phyloP scores from a whole-genome alignment of 2,888 invertebrate species.

The Alloscopus bannaensis region DNA sequence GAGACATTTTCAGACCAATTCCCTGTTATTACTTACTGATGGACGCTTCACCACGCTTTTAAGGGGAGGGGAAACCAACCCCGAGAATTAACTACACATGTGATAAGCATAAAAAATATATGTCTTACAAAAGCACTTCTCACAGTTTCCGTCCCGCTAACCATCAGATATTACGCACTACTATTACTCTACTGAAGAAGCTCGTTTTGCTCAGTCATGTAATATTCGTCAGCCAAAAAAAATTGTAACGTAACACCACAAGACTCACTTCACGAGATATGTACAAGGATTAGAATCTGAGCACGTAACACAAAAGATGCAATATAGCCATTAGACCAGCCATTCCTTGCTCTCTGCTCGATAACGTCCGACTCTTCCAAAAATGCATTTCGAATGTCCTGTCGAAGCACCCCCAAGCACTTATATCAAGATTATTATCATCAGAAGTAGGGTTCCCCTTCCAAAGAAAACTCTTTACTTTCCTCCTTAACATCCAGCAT shows the following conservation, averaged over 20 bases:
- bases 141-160: neutral
- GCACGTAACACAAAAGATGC: constrained; percentile 55
- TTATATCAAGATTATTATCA: constrained; percentile 61
- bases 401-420: constrained; percentile 54
- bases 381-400: constrained; percentile 55
- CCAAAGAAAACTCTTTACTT: constrained; percentile 26
- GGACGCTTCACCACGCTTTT: no score
- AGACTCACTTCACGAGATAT: constrained; percentile 7
- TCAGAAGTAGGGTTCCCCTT: constrained; percentile 42
- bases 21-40: no score
- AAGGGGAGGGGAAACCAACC: no score
- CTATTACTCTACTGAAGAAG: constrained; percentile 20
- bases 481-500: constrained; percentile 7
- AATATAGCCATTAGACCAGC: constrained; percentile 60
- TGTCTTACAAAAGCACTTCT: neutral
- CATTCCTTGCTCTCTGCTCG: constrained; percentile 40
- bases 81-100: neutral
- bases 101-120: neutral
- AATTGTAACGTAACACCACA: constrained; percentile 32
- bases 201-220: constrained; percentile 20
- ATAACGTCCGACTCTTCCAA: constrained; percentile 38
- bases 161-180: neutral
- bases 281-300: constrained; percentile 46
- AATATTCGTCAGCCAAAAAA: constrained; percentile 22
- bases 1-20: no score